phyloP scores from a whole-genome alignment of 2,888 invertebrate genomes.

The Thera britannica region DNA sequence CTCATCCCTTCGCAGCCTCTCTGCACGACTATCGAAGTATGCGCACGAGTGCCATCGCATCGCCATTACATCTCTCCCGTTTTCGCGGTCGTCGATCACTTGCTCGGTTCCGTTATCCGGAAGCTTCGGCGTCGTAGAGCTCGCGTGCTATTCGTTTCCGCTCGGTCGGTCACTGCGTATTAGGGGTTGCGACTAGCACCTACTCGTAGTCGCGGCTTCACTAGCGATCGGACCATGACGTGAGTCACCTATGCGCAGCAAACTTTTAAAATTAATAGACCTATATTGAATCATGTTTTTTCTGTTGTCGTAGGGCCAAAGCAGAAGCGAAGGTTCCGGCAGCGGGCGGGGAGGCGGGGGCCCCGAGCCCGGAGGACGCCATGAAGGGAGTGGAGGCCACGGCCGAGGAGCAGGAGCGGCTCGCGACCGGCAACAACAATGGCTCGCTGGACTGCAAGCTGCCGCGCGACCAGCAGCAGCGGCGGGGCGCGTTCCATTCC shows the following conservation, averaged over 20 bases:
- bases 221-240: slow-evolving; percentile 63
- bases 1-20: slow-evolving; percentile 46
- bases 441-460: slow-evolving; percentile 91
- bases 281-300: slow-evolving; percentile 45
- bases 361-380: slow-evolving; percentile 72
- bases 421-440: slow-evolving; percentile 86
- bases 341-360: slow-evolving; percentile 70
- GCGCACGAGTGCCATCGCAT: slow-evolving; percentile 49
- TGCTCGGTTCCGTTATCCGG: slow-evolving; percentile 64
- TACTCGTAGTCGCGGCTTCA: slow-evolving; percentile 38
- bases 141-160: slow-evolving; percentile 68
- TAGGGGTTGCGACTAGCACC: slow-evolving; percentile 50
- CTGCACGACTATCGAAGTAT: slow-evolving; percentile 56
- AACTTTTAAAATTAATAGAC: slow-evolving; percentile 17
- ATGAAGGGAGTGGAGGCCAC: slow-evolving; percentile 82
- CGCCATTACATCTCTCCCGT: slow-evolving; percentile 48
- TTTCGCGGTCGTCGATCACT: slow-evolving; percentile 56
- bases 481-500: slow-evolving; percentile 90
- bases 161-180: slow-evolving; percentile 50
- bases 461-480: slow-evolving; percentile 76
- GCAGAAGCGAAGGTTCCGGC: slow-evolving; percentile 64
- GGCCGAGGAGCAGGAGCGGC: slow-evolving; percentile 79
- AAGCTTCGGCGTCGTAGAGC: slow-evolving; percentile 55
- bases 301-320: slow-evolving; percentile 73
- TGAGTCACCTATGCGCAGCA: slow-evolving; percentile 57